phyloP scores from a whole-genome alignment of 2,797 vertebrate species.

The Merluccius polli region DNA sequence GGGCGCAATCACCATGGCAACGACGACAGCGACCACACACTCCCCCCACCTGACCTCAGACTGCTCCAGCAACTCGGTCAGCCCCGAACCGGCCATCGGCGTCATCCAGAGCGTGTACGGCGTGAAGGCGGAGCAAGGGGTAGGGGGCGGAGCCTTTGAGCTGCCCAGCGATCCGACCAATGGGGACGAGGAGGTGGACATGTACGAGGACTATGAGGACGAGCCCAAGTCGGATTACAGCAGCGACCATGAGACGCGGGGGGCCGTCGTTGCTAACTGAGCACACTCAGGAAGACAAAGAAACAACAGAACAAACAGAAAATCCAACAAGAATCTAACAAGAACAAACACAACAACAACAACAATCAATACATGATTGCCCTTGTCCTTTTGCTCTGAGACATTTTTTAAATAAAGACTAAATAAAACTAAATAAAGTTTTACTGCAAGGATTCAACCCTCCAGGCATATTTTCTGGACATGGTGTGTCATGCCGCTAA shows the following conservation, averaged over 20 bases:
- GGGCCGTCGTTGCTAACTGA: conserved; percentile 94
- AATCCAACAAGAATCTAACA: conserved; percentile 29
- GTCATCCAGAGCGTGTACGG: conserved; percentile 95
- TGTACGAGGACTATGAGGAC: conserved; percentile 98
- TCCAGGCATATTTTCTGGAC: conserved; percentile 44
- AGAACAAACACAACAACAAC: conserved; percentile 56
- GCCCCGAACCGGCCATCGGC: conserved; percentile 91
- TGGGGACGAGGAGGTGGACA: conserved; percentile 93
- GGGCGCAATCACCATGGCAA: conserved; percentile 89
- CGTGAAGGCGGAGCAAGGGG: conserved; percentile 82
- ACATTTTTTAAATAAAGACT: conserved; percentile 40
- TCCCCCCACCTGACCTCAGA: conserved; percentile 96
- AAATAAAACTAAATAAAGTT: too few relatives aligned
- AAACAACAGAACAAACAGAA: conserved; percentile 58
- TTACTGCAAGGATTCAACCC: conserved; percentile 41
- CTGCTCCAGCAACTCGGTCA: conserved; percentile 95
- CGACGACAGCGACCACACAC: conserved; percentile 79
- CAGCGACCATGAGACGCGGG: conserved; percentile 92
- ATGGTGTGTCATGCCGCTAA: conserved; percentile 27
- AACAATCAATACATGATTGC: conserved; percentile 13
- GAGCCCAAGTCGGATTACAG: conserved; percentile 99
- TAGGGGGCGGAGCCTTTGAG: conserved; percentile 56
- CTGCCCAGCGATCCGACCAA: conserved; percentile 80
- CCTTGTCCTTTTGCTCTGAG: conserved; percentile 40
- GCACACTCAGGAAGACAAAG: conserved; percentile 59